These are phyloP conservation scores for Passer domesticus DNA, from an alignment of 2,113 vertebrate genomes.

Conservation along the genomic window DNA sequence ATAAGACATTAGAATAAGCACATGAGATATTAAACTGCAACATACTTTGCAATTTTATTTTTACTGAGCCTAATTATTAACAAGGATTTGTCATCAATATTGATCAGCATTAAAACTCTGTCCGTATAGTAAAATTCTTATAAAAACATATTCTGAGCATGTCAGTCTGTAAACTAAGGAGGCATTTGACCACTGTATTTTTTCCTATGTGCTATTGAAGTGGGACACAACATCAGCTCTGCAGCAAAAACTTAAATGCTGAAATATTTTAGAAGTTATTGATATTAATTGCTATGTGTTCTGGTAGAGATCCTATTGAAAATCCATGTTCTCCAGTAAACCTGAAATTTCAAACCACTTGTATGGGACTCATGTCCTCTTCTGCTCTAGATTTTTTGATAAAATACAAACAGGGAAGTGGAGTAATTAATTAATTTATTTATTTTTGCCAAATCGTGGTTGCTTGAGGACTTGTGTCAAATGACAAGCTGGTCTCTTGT, in stretches of 20 bases:
- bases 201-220: neutral
- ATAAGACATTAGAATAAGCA: neutral
- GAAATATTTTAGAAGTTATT: neutral
- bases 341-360: neutral
- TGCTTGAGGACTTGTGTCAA: constrained; percentile 12
- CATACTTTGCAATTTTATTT: neutral
- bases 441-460: neutral
- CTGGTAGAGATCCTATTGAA: neutral
- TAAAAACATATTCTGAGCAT: neutral
- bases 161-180: neutral
- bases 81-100: neutral
- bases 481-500: constrained; percentile 34
- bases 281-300: neutral
- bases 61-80: neutral
- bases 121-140: neutral
- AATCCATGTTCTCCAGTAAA: neutral
- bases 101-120: neutral
- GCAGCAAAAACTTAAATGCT: neutral
- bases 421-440: neutral
- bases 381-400: neutral
- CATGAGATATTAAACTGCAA: neutral
- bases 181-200: neutral
- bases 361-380: neutral
- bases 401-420: neutral
- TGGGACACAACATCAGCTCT: neutral